Conservation (phyloP, 2,888 invertebrate genomes). For the Brachycybe producta region DNA sequence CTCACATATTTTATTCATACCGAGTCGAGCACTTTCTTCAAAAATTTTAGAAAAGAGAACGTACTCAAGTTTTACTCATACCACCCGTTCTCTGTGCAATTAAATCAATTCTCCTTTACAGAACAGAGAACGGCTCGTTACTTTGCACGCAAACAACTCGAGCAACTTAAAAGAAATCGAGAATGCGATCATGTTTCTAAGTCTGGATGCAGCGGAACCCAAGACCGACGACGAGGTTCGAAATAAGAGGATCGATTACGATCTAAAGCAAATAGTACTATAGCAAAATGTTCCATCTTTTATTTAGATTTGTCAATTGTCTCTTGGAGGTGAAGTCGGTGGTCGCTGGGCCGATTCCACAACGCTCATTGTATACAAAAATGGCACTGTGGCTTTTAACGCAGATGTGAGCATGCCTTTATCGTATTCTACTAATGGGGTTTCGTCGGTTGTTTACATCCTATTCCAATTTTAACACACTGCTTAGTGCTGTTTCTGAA, state of each 20-base stretch:
- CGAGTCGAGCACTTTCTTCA: too few relatives aligned
- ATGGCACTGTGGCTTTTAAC: conserved; percentile 39
- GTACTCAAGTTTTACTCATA: too few relatives aligned
- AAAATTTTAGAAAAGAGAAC: too few relatives aligned
- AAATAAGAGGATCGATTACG: not conserved
- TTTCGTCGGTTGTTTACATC: not conserved
- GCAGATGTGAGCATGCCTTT: conserved; percentile 40
- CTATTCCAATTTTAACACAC: conserved; percentile 20
- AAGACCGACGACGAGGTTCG: conserved; percentile 33
- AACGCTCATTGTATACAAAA: conserved; percentile 38
- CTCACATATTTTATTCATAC: too few relatives aligned
- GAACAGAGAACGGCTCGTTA: conserved; percentile 36
- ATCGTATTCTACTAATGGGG: conserved; percentile 6
- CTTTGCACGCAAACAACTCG: conserved; percentile 35
- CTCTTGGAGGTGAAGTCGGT: conserved; percentile 39
- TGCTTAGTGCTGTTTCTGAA: too few relatives aligned
- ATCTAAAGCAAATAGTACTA: not conserved
- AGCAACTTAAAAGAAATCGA: conserved; percentile 35
- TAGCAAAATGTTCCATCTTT: not conserved
- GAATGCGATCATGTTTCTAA: conserved; percentile 32
- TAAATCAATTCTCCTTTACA: conserved; percentile 26
- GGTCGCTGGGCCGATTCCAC: conserved; percentile 48
- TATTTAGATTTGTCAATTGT: conserved; percentile 28
- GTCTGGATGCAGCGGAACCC: conserved; percentile 35
- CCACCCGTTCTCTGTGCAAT: too few relatives aligned